Percentiles rank a stretch among this genome's conserved stretches.
Conservation (phyloP, 2,113 vertebrate species). For the Miniopterus natalensis region DNA sequence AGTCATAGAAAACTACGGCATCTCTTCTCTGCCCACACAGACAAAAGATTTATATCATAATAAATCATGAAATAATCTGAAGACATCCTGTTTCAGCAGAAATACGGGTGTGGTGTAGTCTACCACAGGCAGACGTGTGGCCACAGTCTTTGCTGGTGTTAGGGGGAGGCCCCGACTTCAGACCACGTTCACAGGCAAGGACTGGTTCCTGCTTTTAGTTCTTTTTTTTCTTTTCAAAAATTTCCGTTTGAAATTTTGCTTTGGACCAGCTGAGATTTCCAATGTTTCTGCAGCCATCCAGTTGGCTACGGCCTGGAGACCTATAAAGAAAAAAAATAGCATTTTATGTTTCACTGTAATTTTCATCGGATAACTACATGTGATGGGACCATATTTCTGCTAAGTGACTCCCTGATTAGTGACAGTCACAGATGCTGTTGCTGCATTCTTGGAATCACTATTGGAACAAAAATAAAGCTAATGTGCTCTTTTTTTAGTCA, state of each 20-base stretch:
- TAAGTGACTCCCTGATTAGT: slow-evolving; percentile 53
- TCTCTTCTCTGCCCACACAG: not conserved
- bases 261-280: not conserved
- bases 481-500: slow-evolving; percentile 29
- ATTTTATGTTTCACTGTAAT: slow-evolving; percentile 49
- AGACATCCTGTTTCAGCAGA: not conserved
- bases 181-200: not conserved
- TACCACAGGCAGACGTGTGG: not conserved
- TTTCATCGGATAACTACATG: not conserved
- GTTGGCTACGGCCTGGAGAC: not conserved
- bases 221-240: not conserved
- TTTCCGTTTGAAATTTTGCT: slow-evolving; percentile 32
- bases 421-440: slow-evolving; percentile 62
- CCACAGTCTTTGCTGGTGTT: not conserved
- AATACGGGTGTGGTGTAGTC: not conserved
- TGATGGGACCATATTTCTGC: slow-evolving; percentile 59
- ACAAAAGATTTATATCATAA: not conserved
- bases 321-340: slow-evolving; percentile 36
- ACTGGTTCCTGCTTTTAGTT: not conserved
- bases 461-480: slow-evolving; percentile 53
- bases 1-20: not conserved
- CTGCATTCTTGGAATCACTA: slow-evolving; percentile 46
- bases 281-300: not conserved
- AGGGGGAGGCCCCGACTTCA: not conserved
- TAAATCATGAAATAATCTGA: not conserved